Conservation (phyloP, 2,113 vertebrate genomes). For the Illadopsis cleaveri region DNA sequence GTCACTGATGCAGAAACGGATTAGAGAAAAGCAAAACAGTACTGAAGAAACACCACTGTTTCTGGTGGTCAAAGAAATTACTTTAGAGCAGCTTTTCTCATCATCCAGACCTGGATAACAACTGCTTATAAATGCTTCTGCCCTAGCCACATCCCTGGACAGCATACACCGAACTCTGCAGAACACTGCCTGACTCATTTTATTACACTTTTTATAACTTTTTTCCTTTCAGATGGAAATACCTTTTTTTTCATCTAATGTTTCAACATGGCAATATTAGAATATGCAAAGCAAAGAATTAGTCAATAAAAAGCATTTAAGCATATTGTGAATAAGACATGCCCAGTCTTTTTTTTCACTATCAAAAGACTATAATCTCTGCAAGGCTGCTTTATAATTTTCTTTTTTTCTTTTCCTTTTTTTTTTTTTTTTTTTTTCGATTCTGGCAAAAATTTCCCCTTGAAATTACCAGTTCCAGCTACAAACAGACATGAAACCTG, state of each 20-base stretch:
- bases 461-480: not conserved
- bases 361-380: not conserved
- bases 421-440: not conserved
- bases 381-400: not conserved
- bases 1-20: not conserved
- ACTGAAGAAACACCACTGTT: not conserved
- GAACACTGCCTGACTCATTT: not conserved
- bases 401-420: not conserved
- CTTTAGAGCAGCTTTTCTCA: not conserved
- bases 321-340: not conserved
- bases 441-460: not conserved
- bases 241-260: not conserved
- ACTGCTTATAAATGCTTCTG: not conserved
- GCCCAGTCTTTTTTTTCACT: rapidly evolving
- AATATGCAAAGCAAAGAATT: not conserved
- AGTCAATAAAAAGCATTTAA: not conserved
- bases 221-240: not conserved
- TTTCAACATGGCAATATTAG: not conserved
- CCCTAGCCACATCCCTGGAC: not conserved
- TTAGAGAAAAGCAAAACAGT: not conserved
- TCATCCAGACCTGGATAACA: not conserved
- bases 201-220: not conserved
- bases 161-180: not conserved
- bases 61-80: not conserved
- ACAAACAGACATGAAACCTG: not conserved